These are phyloP conservation scores for Dasyprocta punctata DNA, from an alignment of 2,113 vertebrate genomes.

Conservation along the genomic window DNA sequence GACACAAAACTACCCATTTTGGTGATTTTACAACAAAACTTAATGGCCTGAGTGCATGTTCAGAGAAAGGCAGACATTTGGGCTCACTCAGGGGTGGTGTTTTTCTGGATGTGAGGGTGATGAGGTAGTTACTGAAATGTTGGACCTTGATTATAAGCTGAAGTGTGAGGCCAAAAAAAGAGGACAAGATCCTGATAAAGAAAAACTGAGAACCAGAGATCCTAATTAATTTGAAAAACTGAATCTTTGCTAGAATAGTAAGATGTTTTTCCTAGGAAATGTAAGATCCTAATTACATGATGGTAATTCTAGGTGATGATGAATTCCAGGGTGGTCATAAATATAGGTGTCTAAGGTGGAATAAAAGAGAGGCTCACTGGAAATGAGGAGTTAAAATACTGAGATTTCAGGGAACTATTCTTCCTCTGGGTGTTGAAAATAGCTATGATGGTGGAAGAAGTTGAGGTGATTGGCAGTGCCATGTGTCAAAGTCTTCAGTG, in stretches of 20 bases:
- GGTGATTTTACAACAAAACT: neutral
- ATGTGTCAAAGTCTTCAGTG: neutral
- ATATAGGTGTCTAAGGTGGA: neutral
- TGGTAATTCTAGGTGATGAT: neutral
- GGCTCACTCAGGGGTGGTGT: neutral
- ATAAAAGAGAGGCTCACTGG: neutral
- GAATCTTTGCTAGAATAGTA: neutral
- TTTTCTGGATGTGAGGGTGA: neutral
- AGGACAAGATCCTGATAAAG: neutral
- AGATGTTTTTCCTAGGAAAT: neutral
- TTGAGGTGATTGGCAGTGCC: neutral
- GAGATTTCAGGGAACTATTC: neutral
- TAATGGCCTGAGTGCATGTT: neutral
- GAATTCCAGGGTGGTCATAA: neutral
- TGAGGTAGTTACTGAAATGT: neutral
- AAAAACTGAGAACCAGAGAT: slow-evolving; percentile 16
- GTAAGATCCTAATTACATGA: neutral
- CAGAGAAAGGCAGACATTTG: slow-evolving; percentile 1
- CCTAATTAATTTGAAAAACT: neutral
- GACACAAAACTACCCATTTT: neutral
- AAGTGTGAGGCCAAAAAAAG: neutral
- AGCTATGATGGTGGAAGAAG: neutral
- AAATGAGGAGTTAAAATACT: neutral
- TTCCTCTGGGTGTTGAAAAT: neutral
- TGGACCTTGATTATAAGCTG: neutral